A percentile compares a stretch with the other conserved stretches of the same genome.
Evolutionary conservation across 1,140 invertebrate genomes (phyloP).

Genomic region (Sitophilus oryzae): DNA sequence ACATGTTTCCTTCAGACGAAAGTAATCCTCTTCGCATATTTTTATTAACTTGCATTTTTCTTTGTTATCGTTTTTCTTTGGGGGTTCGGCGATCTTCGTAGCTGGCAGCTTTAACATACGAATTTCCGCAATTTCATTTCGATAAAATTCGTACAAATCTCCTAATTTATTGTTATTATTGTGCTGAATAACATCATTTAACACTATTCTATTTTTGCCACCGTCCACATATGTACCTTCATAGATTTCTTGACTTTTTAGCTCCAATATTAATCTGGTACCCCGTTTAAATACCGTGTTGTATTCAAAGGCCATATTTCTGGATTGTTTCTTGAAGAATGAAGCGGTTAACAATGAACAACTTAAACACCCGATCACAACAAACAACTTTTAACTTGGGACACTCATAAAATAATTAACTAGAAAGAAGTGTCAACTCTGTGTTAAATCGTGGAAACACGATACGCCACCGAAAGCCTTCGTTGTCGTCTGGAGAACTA

Average conservation of each 20-base stretch:
- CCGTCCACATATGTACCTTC: conserved; percentile 21
- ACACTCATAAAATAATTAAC: too few relatives aligned
- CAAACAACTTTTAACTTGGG: too few relatives aligned
- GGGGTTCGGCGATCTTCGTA: background rate
- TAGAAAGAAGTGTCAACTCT: too few relatives aligned
- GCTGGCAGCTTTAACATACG: conserved; percentile 11
- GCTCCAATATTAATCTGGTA: conserved; percentile 18
- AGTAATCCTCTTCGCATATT: conserved; percentile 24
- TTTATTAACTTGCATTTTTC: conserved; percentile 8
- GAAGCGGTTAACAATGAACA: too few relatives aligned
- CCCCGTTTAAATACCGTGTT: conserved; percentile 13
- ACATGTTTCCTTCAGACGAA: conserved; percentile 22
- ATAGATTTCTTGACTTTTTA: conserved; percentile 19
- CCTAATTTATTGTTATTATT: conserved; percentile 24
- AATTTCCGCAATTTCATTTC: conserved; percentile 22
- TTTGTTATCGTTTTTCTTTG: background rate
- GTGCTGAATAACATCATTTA: conserved; percentile 21
- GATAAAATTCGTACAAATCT: conserved; percentile 21
- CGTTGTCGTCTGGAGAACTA: too few relatives aligned
- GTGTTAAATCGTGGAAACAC: too few relatives aligned
- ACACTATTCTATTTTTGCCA: conserved; percentile 20
- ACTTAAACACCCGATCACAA: too few relatives aligned
- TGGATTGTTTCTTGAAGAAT: too few relatives aligned
- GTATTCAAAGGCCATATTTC: conserved; percentile 8
- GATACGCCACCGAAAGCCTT: too few relatives aligned